Evolutionary conservation across 2,888 invertebrate species (phyloP), one percentile per base, ranked within the genome.

Genomic region (Eueremaeus valkanovi): DNA sequence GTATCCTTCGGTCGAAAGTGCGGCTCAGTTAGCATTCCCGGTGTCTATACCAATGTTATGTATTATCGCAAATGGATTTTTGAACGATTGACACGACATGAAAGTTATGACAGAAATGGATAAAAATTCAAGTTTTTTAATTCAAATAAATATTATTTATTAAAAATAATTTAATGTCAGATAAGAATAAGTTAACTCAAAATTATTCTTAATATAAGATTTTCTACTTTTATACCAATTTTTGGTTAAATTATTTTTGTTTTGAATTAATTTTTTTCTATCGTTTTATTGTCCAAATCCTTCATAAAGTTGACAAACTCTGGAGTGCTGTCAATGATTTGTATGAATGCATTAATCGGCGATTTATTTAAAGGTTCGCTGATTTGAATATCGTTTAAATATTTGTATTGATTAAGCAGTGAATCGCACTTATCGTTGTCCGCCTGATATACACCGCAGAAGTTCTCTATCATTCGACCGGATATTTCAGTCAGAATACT

Each of bases 1-100:
- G 78, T 79, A 0, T 79, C 79, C 1, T 79, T 79, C 29, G 79
- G 79, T 2, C 77, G 76, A 40, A 75, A 76, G 16, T 79, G 77
- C 33, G 77, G 77, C 0, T 73, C 75, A 27, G 70, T 72, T 42
- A 33, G 16, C 18, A 61, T 16, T 61, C 79, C 79, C 21, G 79
- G 79, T 5, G 77, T 79, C 3, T 79, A 79, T 68, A 79, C 79
- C 16, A 75, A 74, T 58, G 72, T 79, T 0, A 42, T 76, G 0
- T 61, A 76, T 40, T 79, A 79, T 58, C 58, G 75, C 9, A 51
- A 63, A 13, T 79, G 79, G 79, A 78, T 79, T 24, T 72, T 75
- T 36, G 36, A 11, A 36, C 36, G 11, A 11, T 36, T 36, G 36
- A 11, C 36, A n/a, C n/a, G n/a, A n/a, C n/a, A n/a, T n/a, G n/a